Percentiles rank a stretch among this genome's conserved stretches.
Evolutionary conservation across 2,888 invertebrate genomes (phyloP).

Genomic region (Sarcophaga rosellei): DNA sequence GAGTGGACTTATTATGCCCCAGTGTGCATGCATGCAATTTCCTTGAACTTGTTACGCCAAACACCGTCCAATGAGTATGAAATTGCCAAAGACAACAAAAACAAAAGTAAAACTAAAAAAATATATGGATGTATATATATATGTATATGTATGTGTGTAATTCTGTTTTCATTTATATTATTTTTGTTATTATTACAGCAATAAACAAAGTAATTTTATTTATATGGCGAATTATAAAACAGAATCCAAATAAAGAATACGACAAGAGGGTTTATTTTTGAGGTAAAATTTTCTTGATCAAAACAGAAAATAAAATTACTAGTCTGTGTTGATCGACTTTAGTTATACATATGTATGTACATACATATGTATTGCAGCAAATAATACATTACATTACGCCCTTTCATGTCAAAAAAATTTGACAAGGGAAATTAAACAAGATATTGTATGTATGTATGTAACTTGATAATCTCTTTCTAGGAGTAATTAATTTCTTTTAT

Average conservation of each 20-base stretch:
- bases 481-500: no score
- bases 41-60: slow-evolving; percentile 71
- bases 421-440: no score
- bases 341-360: no score
- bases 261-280: background rate
- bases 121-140: background rate
- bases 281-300: no score
- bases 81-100: slow-evolving; percentile 41
- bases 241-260: background rate
- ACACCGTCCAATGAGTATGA: slow-evolving; percentile 38
- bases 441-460: no score
- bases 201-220: background rate
- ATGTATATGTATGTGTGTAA: background rate
- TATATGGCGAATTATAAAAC: background rate
- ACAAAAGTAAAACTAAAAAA: slow-evolving; percentile 16
- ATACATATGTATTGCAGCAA: no score
- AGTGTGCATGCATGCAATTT: slow-evolving; percentile 63
- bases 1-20: slow-evolving; percentile 28
- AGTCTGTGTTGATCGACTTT: no score
- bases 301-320: no score
- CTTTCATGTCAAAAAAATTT: no score
- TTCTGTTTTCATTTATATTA: background rate
- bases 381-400: no score
- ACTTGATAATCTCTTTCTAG: no score
- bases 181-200: slow-evolving; percentile 3